Evolutionary conservation across 2,797 vertebrate species (phyloP).

Genomic region (Danio kyathit): DNA sequence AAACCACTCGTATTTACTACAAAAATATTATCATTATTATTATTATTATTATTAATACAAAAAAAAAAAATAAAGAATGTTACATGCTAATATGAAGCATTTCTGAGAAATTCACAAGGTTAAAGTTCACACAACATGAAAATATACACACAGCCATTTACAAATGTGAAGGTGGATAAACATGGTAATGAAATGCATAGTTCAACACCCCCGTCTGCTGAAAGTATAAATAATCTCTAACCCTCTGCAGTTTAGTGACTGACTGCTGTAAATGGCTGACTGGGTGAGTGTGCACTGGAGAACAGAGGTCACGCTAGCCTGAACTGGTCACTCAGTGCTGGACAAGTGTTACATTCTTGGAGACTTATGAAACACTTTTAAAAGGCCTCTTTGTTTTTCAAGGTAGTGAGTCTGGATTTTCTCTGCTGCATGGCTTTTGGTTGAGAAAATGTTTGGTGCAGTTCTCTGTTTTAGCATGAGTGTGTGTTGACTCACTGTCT

Average conservation of each 20-base stretch:
- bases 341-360: constrained; percentile 30
- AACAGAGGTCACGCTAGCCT: constrained; percentile 14
- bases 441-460: constrained; percentile 3
- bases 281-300: background rate
- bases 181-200: constrained; percentile 26
- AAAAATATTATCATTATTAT: constrained; percentile 37
- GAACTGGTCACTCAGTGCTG: constrained; percentile 17
- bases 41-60: constrained; percentile 14
- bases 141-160: constrained; percentile 32
- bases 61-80: constrained; percentile 46
- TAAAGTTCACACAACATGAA: constrained; percentile 31
- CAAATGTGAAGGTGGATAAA: constrained; percentile 16
- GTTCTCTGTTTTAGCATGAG: background rate
- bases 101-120: constrained; percentile 21
- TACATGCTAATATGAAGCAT: background rate
- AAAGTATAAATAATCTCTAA: constrained; percentile 31
- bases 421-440: background rate
- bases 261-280: constrained; percentile 20
- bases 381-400: constrained; percentile 20
- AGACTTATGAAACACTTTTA: constrained; percentile 25
- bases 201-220: constrained; percentile 1
- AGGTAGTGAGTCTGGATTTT: constrained; percentile 12
- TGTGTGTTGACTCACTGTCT: background rate
- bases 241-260: background rate
- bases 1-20: constrained; percentile 21